Base-by-base conservation (phyloP, 2,888 invertebrate species). In the Acleris emargana region DNA sequence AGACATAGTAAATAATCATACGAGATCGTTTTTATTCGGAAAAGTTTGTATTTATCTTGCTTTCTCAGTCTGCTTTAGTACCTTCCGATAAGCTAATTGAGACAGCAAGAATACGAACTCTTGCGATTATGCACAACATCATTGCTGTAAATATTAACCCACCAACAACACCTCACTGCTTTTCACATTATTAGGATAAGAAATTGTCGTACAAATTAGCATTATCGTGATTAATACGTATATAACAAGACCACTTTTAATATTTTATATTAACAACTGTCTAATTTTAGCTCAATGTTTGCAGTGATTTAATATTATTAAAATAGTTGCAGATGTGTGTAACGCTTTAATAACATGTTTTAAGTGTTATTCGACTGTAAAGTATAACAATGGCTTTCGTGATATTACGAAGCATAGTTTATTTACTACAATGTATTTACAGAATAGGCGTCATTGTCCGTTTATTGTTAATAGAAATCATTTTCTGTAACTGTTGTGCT, bases 131-230 rank as follows among this genome's bases (percentile, higher is more conserved):
- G 32, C 9, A 32, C 28, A 9, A 9, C 32, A 32, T 32, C 32
- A 9, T 2, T 32, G 32, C 32, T 32, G 9, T 32, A 32, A 9
- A 32, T 32, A 32, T 32, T 4, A 9, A 32, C 9, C 32, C 32
- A 32, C 9, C 38, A 38, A 4, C 38, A 38, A 13, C 45, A 45
- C n/a, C n/a, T n/a, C 16, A 45, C 45, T 45, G 45, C 45, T 45
- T 45, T 2, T 16, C 45, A 17, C 45, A 38, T 45, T 32, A 9
- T 32, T 32, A 45, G 45, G 16, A 45, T 61, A 53, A 28, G 47
- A 63, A 63, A 58, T 47, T 60, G 43, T 47, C 52, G 64, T 64
- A 64, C 64, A 64, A 64, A 64, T 55, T 64, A 60, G 59, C 22
- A 38, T 43, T 55, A 64, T 43, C 17, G 20, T 55, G 50, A 60